Evolutionary conservation across 2,888 invertebrate genomes (phyloP).

Genomic region (Corbicula japonica): DNA sequence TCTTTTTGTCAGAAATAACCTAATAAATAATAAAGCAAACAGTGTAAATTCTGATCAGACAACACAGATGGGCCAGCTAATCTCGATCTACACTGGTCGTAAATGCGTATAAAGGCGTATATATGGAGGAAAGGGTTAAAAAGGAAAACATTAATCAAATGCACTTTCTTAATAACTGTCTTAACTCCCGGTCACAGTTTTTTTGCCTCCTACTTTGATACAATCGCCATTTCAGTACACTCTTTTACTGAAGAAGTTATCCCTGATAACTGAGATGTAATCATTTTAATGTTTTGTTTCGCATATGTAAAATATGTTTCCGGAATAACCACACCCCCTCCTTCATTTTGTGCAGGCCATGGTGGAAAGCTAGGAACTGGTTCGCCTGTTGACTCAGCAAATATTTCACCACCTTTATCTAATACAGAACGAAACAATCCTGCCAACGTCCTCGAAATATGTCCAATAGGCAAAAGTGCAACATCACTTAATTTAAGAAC

Average conservation of each 20-base stretch:
- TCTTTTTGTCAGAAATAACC: too few species aligned
- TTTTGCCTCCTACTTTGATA: neutral
- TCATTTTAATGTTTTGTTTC: neutral
- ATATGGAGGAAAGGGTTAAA: too few species aligned
- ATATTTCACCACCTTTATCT: slow-evolving; percentile 23
- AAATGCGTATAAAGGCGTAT: too few species aligned
- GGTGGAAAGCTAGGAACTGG: slow-evolving; percentile 41
- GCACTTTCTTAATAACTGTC: too few species aligned
- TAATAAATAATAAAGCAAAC: too few species aligned
- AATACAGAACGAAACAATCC: slow-evolving; percentile 17
- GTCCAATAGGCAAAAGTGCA: slow-evolving; percentile 15
- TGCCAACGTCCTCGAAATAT: slow-evolving; percentile 6
- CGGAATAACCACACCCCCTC: slow-evolving; percentile 35
- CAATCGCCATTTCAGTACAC: slow-evolving; percentile 4
- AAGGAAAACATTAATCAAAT: too few species aligned
- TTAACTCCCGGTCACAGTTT: neutral
- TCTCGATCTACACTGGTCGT: too few species aligned
- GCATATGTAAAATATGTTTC: neutral
- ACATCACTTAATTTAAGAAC: slow-evolving; percentile 23
- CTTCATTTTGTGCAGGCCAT: slow-evolving; percentile 31
- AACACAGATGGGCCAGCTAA: too few species aligned
- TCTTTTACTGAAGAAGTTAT: neutral
- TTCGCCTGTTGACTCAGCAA: slow-evolving; percentile 12
- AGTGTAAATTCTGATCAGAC: too few species aligned
- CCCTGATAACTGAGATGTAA: slow-evolving; percentile 1